Evolutionary conservation across 2,888 invertebrate genomes (phyloP).

Genomic region (Diarsia rubi): DNA sequence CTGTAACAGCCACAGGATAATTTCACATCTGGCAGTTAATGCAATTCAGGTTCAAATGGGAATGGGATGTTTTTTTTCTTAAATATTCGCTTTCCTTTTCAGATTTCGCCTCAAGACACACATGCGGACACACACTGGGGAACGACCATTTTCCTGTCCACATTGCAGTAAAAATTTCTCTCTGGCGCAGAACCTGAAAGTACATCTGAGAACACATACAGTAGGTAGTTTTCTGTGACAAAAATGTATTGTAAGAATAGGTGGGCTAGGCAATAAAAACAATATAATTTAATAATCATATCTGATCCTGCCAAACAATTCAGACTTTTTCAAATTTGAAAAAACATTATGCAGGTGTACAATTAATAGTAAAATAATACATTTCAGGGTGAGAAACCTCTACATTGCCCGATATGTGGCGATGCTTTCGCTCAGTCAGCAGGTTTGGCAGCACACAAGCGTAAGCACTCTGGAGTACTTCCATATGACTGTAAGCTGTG

Average conservation of each 20-base stretch:
- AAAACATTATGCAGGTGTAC: no score
- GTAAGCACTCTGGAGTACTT: constrained; percentile 86
- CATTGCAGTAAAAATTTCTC: constrained; percentile 86
- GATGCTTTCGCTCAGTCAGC: constrained; percentile 86
- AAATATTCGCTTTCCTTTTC: constrained; percentile 14
- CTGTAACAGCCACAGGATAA: not conserved
- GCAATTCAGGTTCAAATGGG: not conserved
- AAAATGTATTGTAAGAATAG: no score
- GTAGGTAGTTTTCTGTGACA: constrained; percentile 68
- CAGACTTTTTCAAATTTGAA: no score
- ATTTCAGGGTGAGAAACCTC: constrained; percentile 87
- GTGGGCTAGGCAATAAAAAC: not conserved
- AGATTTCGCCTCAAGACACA: constrained; percentile 88
- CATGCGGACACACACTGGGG: constrained; percentile 83
- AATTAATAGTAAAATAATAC: not conserved
- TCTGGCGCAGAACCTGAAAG: constrained; percentile 84
- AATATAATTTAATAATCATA: not conserved
- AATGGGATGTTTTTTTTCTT: not conserved
- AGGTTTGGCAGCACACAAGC: constrained; percentile 82
- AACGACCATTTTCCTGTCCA: constrained; percentile 82
- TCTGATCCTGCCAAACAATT: no score
- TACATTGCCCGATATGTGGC: constrained; percentile 83
- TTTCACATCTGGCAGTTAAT: not conserved
- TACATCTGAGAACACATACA: constrained; percentile 86
- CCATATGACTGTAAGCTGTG: constrained; percentile 87